Evolutionary conservation across 2,888 invertebrate genomes (phyloP).

Genomic region (Gisinianus flammeolus): DNA sequence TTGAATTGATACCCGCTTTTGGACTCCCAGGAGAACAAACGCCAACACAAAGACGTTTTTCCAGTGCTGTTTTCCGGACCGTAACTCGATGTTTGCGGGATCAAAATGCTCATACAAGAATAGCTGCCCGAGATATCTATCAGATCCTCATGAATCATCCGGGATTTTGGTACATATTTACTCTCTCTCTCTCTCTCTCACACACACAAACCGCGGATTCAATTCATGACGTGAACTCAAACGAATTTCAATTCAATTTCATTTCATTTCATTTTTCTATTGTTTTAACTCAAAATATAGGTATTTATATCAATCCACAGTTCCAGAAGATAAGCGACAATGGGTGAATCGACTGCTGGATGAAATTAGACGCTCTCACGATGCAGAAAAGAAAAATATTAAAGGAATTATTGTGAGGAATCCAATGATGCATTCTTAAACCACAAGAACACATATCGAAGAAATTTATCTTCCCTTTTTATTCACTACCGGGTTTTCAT

Average conservation of each 20-base stretch:
- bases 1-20: conserved; percentile 24
- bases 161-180: conserved; percentile 28
- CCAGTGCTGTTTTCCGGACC: conserved; percentile 29
- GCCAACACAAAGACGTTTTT: conserved; percentile 12
- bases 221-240: too few relatives aligned
- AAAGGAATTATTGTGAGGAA: too few relatives aligned
- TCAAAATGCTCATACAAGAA: conserved; percentile 13
- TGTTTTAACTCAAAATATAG: too few relatives aligned
- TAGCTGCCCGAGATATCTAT: conserved; percentile 20
- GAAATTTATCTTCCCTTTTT: too few relatives aligned
- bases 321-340: conserved; percentile 23
- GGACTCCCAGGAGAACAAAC: conserved; percentile 34
- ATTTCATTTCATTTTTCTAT: too few relatives aligned
- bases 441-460: too few relatives aligned
- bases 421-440: too few relatives aligned
- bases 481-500: too few relatives aligned
- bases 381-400: neutral
- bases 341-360: conserved; percentile 34
- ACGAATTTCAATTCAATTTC: too few relatives aligned
- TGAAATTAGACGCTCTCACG: conserved; percentile 19
- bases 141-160: conserved; percentile 28
- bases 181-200: too few relatives aligned
- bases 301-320: conserved; percentile 13
- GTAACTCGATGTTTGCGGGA: conserved; percentile 23
- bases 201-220: too few relatives aligned